Evolutionary conservation across 2,113 vertebrate genomes (phyloP), one percentile per base, ranked within the genome.

Genomic region (Mustela lutreola): DNA sequence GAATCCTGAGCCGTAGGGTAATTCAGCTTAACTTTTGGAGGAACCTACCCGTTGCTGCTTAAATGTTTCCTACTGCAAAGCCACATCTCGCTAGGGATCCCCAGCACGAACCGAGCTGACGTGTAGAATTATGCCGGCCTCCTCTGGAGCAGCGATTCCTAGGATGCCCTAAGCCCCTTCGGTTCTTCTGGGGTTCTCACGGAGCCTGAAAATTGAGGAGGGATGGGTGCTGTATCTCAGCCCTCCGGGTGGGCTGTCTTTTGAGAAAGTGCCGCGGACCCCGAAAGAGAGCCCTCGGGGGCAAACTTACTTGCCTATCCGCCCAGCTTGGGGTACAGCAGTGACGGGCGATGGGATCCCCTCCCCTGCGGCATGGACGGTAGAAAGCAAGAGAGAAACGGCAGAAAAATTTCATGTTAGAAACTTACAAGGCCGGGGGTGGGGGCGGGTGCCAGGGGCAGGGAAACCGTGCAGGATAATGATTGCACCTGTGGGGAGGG

Each of bases 311-410:
- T 76, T 18, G 31, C 56, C 39, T 18, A 11, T 12, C 0, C 0
- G 0, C n/a, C 15, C 42, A 2, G 19, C 58, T 48, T 33, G 31
- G 71, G 53, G 6, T 33, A 10, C 7, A 11, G 19, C 53, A 39
- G 70, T 50, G 3, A 73, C 21, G 7, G 12, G 56, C 15, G 18
- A 4, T 1, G 0, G n/a, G 7, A 53, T 22, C 19, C 50, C 11
- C n/a, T 53, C 19, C 83, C 56, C 42, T 9, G 36, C 39, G 88
- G 45, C 26, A 45, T 2, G 63, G 67, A 19, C 3, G 21, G 19
- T 1, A 7, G 58, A 50, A 1, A 14, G 21, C 14, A 53, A 53
- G n/a, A 56, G 33, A 67, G 24, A 24, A 45, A 81, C 14, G 28
- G 31, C 89, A 24, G 12, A 26, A 9, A 4, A 63, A 53, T 12